phyloP scores from a whole-genome alignment of 1,140 invertebrate genomes.

The Drosophila repletoides region DNA sequence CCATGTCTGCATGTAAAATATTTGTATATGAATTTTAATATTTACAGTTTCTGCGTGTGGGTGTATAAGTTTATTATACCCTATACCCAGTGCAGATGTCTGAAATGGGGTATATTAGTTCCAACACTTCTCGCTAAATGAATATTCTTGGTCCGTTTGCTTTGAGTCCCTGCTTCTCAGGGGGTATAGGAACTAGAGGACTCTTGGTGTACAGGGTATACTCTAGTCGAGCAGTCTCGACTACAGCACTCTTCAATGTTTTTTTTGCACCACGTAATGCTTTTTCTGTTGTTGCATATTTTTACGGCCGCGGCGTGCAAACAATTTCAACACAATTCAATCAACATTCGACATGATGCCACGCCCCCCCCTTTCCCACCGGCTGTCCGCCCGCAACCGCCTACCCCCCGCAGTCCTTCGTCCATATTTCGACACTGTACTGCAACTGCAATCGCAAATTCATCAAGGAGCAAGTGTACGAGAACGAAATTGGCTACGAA shows the following conservation, averaged over 20 bases:
- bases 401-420: slow-evolving; percentile 82
- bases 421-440: slow-evolving; percentile 87
- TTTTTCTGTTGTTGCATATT: slow-evolving; percentile 55
- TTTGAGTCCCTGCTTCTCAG: too few relatives aligned
- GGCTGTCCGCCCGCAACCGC: neutral
- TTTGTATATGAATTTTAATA: slow-evolving; percentile 71
- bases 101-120: too few relatives aligned
- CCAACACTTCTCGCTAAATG: too few relatives aligned
- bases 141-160: too few relatives aligned
- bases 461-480: slow-evolving; percentile 85
- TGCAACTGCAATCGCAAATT: slow-evolving; percentile 85
- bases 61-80: neutral
- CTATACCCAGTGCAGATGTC: too few relatives aligned
- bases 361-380: slow-evolving; percentile 6
- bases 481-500: slow-evolving; percentile 83
- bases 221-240: too few relatives aligned
- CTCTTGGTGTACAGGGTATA: too few relatives aligned
- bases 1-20: slow-evolving; percentile 55
- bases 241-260: too few relatives aligned
- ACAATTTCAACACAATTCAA: slow-evolving; percentile 80
- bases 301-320: slow-evolving; percentile 60
- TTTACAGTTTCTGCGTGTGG: slow-evolving; percentile 37
- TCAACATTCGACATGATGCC: slow-evolving; percentile 69
- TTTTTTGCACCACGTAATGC: slow-evolving; percentile 16
- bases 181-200: too few relatives aligned